Percentiles rank a stretch among this genome's conserved stretches.
Evolutionary conservation across 2,888 invertebrate species (phyloP).

Genomic region (Drosophila pseudotalamancana): DNA sequence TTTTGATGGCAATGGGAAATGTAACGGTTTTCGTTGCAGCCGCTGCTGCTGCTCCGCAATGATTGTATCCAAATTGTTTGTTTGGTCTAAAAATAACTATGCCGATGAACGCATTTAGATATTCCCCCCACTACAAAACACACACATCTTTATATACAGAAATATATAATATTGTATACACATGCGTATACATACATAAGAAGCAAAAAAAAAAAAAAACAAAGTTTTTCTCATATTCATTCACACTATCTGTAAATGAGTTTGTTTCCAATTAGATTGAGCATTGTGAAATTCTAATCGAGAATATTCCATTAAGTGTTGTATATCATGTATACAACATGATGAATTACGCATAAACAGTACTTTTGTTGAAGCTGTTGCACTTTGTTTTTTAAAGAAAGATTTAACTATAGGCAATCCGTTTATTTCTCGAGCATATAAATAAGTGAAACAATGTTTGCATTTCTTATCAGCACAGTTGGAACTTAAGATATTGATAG

Average conservation of each 20-base stretch:
- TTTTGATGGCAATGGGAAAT: slow-evolving; percentile 48
- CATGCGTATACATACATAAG: slow-evolving; percentile 23
- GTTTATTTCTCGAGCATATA: background rate
- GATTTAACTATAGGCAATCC: background rate
- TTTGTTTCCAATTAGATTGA: slow-evolving; percentile 32
- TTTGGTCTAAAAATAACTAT: slow-evolving; percentile 73
- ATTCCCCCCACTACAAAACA: slow-evolving; percentile 38
- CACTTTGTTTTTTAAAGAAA: background rate
- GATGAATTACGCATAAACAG: no score
- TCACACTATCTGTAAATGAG: slow-evolving; percentile 61
- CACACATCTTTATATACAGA: slow-evolving; percentile 16
- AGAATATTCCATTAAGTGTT: slow-evolving; percentile 37
- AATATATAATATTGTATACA: slow-evolving; percentile 18
- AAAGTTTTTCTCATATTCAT: slow-evolving; percentile 45
- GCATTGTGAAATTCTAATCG: slow-evolving; percentile 57
- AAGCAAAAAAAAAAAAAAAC: slow-evolving; percentile 12
- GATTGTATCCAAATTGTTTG: slow-evolving; percentile 71
- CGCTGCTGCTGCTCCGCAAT: slow-evolving; percentile 32
- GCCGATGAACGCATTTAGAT: slow-evolving; percentile 76
- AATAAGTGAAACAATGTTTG: background rate
- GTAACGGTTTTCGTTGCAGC: slow-evolving; percentile 53
- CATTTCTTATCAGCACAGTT: slow-evolving; percentile 20
- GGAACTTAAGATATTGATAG: background rate
- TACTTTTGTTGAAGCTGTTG: no score
- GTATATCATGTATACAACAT: background rate